Percentiles rank a stretch among this genome's conserved stretches.
Conservation (phyloP, 1,140 invertebrate species). For the Leptinotarsa undecemlineata region DNA sequence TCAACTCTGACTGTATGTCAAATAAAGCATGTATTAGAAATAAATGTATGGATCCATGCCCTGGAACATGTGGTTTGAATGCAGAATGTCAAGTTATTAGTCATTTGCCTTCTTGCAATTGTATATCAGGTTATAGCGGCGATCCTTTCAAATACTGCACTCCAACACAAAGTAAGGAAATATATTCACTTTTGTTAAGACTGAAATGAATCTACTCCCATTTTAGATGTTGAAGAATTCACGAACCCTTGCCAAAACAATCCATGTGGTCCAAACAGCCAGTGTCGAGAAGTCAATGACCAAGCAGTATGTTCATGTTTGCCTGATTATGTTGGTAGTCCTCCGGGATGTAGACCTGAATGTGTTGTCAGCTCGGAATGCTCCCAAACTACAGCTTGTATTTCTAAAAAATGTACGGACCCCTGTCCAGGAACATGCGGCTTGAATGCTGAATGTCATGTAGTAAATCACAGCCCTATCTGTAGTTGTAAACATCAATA, state of each 20-base stretch:
- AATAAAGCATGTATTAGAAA: slow-evolving; percentile 70
- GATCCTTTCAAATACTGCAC: slow-evolving; percentile 69
- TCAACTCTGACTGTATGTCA: slow-evolving; percentile 69
- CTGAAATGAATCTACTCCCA: background rate
- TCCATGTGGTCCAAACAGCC: slow-evolving; percentile 70
- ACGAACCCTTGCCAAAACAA: slow-evolving; percentile 66
- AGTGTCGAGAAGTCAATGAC: slow-evolving; percentile 63
- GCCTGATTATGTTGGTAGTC: slow-evolving; percentile 63
- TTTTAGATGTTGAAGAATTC: slow-evolving; percentile 46
- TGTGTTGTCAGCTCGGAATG: slow-evolving; percentile 70
- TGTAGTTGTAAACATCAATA: slow-evolving; percentile 70
- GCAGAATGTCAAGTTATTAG: slow-evolving; percentile 74
- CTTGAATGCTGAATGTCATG: slow-evolving; percentile 68
- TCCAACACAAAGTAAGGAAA: slow-evolving; percentile 57
- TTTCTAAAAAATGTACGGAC: slow-evolving; percentile 68
- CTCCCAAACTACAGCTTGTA: slow-evolving; percentile 64
- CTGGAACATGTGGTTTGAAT: slow-evolving; percentile 72
- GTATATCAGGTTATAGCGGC: slow-evolving; percentile 69
- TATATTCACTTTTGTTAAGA: background rate
- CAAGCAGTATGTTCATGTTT: slow-evolving; percentile 70
- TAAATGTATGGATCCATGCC: slow-evolving; percentile 75
- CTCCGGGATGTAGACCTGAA: slow-evolving; percentile 68
- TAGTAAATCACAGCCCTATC: slow-evolving; percentile 70
- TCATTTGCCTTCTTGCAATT: slow-evolving; percentile 73
- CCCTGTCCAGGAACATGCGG: slow-evolving; percentile 67